Conservation (phyloP, 2,797 vertebrate species). For the Macropus fuliginosus region DNA sequence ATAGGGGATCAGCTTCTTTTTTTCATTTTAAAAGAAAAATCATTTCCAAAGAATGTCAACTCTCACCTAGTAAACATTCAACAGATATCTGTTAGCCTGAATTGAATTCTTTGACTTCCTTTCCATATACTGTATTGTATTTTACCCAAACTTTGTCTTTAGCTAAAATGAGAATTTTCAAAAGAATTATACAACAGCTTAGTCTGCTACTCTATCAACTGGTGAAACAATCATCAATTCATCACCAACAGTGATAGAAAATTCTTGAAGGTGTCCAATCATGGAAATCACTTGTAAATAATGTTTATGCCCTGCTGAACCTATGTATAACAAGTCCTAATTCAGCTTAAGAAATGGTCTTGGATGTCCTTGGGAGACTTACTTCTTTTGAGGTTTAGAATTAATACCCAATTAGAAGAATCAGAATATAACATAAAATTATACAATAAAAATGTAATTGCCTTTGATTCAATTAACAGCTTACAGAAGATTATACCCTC, state of each 20-base stretch:
- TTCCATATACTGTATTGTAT: background rate
- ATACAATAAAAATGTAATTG: background rate
- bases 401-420: background rate
- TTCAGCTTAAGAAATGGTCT: background rate
- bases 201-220: background rate
- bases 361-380: background rate
- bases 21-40: background rate
- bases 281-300: background rate
- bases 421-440: background rate
- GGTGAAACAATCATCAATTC: background rate
- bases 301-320: background rate
- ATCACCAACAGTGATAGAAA: background rate
- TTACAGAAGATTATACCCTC: background rate
- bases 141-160: background rate
- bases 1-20: background rate
- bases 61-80: background rate
- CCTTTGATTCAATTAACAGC: background rate
- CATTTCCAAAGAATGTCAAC: background rate
- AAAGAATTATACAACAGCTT: background rate
- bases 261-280: background rate
- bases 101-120: background rate
- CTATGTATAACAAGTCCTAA: background rate
- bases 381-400: background rate
- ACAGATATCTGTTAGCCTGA: background rate
- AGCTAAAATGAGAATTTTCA: background rate